Conservation (phyloP, 2,888 invertebrate genomes). For the Callyntrura sp. region DNA sequence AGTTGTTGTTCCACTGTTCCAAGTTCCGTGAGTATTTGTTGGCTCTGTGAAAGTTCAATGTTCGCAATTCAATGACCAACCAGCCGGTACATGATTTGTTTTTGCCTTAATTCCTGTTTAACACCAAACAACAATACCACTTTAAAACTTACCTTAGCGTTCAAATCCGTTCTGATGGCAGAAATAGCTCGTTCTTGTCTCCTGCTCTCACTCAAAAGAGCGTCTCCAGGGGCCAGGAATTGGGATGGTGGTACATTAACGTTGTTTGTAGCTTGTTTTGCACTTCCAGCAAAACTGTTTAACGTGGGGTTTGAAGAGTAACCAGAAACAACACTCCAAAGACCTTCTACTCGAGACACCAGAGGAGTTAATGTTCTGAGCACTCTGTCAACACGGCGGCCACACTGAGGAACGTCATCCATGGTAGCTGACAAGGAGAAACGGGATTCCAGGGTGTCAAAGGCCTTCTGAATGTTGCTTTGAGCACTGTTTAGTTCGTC, state of each 20-base stretch:
- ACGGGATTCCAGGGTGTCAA: conserved; percentile 82
- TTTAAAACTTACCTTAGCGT: conserved; percentile 78
- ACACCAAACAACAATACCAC: too few relatives aligned
- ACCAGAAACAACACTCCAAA: conserved; percentile 83
- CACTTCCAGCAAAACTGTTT: conserved; percentile 72
- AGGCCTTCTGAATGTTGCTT: conserved; percentile 83
- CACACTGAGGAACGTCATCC: conserved; percentile 83
- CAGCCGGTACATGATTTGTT: too few relatives aligned
- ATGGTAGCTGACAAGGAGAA: conserved; percentile 79
- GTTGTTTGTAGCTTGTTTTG: conserved; percentile 71
- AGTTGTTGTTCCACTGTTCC: conserved; percentile 83
- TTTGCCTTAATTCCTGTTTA: too few relatives aligned
- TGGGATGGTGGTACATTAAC: conserved; percentile 80
- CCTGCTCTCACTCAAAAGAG: conserved; percentile 82
- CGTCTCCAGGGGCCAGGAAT: conserved; percentile 81
- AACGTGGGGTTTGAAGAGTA: conserved; percentile 69
- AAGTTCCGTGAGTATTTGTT: conserved; percentile 82
- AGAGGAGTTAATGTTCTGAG: conserved; percentile 82
- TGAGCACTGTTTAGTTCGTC: conserved; percentile 81
- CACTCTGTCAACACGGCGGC: conserved; percentile 83
- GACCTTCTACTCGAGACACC: conserved; percentile 83
- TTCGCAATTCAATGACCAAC: too few relatives aligned
- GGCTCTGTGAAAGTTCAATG: conserved; percentile 79
- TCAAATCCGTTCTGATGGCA: conserved; percentile 83
- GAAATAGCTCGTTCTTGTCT: conserved; percentile 83